A percentile compares a stretch with the other conserved stretches of the same genome.
Evolutionary conservation across 2,113 vertebrate species (phyloP).

Genomic region (Oostethus manadensis): DNA sequence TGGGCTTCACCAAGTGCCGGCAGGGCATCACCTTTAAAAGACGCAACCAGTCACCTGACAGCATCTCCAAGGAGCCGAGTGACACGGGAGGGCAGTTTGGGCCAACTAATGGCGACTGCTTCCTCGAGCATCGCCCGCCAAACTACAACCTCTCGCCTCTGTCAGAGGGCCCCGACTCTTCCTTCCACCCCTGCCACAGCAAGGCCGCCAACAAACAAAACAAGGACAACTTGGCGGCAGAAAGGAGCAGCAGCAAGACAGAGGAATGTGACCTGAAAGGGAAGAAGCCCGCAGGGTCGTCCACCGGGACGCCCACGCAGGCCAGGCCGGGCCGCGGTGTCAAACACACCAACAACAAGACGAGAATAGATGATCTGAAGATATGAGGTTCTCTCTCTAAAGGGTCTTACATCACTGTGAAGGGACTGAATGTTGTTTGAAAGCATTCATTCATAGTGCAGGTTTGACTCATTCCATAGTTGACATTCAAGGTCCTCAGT

Average conservation of each 20-base stretch:
- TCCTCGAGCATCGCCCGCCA: constrained; percentile 41
- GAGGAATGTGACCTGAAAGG: constrained; percentile 65
- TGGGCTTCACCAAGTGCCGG: constrained; percentile 77
- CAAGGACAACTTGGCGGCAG: constrained; percentile 70
- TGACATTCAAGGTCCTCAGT: constrained; percentile 1
- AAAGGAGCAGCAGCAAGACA: constrained; percentile 60
- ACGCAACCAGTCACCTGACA: rapidly evolving
- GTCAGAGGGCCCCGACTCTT: constrained; percentile 48
- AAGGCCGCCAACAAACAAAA: constrained; percentile 73
- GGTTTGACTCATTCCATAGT: constrained; percentile 49
- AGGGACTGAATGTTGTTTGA: constrained; percentile 30
- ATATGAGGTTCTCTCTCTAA: constrained; percentile 65
- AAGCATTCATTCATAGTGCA: constrained; percentile 24
- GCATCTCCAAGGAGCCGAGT: constrained; percentile 25
- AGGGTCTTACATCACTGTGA: constrained; percentile 47
- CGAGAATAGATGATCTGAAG: constrained; percentile 72
- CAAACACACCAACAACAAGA: constrained; percentile 69
- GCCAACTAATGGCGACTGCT: constrained; percentile 65
- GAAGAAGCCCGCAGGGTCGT: constrained; percentile 55
- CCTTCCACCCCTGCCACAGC: constrained; percentile 62
- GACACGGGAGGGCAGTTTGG: constrained; percentile 46
- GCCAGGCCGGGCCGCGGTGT: constrained; percentile 42
- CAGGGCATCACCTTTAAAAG: constrained; percentile 52
- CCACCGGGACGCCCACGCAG: constrained; percentile 59
- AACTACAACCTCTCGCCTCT: constrained; percentile 60